Evolutionary conservation across 1,140 invertebrate species (phyloP).

Genomic region (Chionoecetes opilio): DNA sequence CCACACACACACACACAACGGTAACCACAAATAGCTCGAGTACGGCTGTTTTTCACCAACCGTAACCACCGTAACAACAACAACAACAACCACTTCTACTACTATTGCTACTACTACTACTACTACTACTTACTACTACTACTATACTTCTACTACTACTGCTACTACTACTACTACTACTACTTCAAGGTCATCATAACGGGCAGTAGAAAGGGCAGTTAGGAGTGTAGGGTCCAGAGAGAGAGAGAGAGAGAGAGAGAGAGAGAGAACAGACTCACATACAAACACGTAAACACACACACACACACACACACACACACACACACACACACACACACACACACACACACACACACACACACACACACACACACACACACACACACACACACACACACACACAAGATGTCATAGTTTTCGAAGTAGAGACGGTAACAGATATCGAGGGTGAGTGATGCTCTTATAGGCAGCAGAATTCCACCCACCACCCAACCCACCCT

Average conservation of each 20-base stretch:
- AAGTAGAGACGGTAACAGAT: too few species aligned
- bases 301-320: not conserved
- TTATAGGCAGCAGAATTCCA: too few species aligned
- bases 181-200: too few species aligned
- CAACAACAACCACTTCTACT: not conserved
- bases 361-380: too few species aligned
- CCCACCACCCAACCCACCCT: too few species aligned
- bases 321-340: not conserved
- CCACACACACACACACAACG: not conserved
- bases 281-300: too few species aligned
- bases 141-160: not conserved
- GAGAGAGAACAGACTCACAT: not conserved
- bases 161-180: constrained; percentile 27
- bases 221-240: not conserved
- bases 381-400: too few species aligned
- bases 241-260: constrained; percentile 18
- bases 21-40: not conserved
- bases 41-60: not conserved
- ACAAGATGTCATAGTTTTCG: too few species aligned
- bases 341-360: too few species aligned
- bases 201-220: too few species aligned
- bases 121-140: not conserved
- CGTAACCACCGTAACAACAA: not conserved
- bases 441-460: too few species aligned
- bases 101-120: constrained; percentile 2